Evolutionary conservation across 2,797 vertebrate genomes (phyloP).

Genomic region (Buphagus erythrorhynchus): DNA sequence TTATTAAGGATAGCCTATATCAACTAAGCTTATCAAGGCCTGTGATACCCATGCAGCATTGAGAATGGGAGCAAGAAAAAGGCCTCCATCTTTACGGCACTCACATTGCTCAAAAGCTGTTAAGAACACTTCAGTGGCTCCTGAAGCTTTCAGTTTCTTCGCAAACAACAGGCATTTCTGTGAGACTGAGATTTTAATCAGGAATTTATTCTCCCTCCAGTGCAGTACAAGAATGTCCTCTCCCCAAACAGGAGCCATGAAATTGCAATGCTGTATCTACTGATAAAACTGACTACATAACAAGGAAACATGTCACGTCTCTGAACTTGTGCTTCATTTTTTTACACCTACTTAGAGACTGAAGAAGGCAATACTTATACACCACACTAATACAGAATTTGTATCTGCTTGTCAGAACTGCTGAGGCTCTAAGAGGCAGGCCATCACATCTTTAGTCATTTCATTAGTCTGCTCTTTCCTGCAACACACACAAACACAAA

Average conservation of each 20-base stretch:
- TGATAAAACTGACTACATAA: background rate
- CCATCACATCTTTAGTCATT: background rate
- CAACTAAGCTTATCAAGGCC: background rate
- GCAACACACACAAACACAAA: background rate
- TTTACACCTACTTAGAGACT: background rate
- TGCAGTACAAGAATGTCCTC: background rate
- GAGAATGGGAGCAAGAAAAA: background rate
- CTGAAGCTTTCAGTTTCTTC: background rate
- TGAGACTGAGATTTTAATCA: background rate
- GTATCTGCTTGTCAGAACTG: background rate
- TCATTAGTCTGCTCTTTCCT: background rate
- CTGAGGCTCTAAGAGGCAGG: background rate
- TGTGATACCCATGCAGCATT: background rate
- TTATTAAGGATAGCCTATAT: background rate
- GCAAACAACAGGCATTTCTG: background rate
- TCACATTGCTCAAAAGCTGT: background rate
- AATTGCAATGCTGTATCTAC: background rate
- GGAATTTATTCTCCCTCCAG: background rate
- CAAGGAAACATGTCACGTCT: background rate
- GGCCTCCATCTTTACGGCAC: background rate
- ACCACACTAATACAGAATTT: background rate
- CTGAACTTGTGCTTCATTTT: background rate
- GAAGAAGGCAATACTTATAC: background rate
- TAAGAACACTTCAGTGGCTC: background rate
- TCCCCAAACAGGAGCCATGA: background rate